These are phyloP conservation scores for Anoplopoma fimbria DNA, from an alignment of 2,113 vertebrate species.

Conservation along the genomic window DNA sequence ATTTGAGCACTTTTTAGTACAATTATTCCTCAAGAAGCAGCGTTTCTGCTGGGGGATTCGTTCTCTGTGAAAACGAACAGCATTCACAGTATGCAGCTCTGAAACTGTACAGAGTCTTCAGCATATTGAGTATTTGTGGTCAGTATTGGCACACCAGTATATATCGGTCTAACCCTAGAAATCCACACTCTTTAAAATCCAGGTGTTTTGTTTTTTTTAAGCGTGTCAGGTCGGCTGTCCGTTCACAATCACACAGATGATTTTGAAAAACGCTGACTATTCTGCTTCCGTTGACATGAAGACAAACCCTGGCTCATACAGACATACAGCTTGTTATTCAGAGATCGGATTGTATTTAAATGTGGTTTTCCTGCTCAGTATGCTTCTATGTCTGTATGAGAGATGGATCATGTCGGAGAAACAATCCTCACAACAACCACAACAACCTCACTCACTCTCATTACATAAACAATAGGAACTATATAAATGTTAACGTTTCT, in stretches of 20 bases:
- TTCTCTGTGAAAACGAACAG: background rate
- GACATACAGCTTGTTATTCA: slow-evolving; percentile 7
- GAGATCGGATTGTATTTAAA: background rate
- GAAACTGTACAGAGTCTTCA: no score
- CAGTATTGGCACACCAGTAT: background rate
- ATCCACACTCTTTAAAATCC: slow-evolving; percentile 7
- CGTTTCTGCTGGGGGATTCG: background rate
- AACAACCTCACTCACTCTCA: slow-evolving; percentile 55
- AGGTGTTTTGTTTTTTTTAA: slow-evolving; percentile 20
- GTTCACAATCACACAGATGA: slow-evolving; percentile 29
- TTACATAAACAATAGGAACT: slow-evolving; percentile 26
- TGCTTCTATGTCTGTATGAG: slow-evolving; percentile 3
- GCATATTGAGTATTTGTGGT: slow-evolving; percentile 1
- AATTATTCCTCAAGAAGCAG: background rate
- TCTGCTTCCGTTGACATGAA: background rate
- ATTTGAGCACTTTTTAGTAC: slow-evolving; percentile 21
- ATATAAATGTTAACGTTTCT: slow-evolving; percentile 18
- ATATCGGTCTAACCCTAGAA: slow-evolving; percentile 37
- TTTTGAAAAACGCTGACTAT: background rate
- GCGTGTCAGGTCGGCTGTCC: slow-evolving; percentile 18
- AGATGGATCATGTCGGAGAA: slow-evolving; percentile 7
- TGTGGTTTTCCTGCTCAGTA: slow-evolving; percentile 7
- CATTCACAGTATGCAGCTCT: no score
- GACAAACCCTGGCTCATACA: background rate
- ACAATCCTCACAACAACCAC: slow-evolving; percentile 55